Percentiles rank a stretch among this genome's conserved stretches.
Conservation (phyloP, 2,888 invertebrate genomes). For the Syritta pipiens region DNA sequence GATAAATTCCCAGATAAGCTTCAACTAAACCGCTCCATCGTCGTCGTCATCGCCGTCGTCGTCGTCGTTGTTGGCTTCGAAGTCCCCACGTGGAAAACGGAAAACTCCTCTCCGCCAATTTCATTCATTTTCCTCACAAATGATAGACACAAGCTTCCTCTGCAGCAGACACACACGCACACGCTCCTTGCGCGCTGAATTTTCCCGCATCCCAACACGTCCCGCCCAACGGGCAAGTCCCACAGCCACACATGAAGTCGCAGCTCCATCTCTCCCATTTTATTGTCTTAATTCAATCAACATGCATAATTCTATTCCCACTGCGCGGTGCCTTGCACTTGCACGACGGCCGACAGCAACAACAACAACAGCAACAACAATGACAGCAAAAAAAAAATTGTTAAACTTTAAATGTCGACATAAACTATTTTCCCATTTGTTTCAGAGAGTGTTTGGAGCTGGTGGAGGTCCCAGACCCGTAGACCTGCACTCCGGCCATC, state of each 20-base stretch:
- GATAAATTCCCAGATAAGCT: slow-evolving; percentile 56
- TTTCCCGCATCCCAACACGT: slow-evolving; percentile 3
- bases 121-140: slow-evolving; percentile 51
- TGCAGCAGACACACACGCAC: slow-evolving; percentile 37
- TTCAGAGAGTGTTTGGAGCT: slow-evolving; percentile 36
- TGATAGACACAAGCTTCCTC: slow-evolving; percentile 57
- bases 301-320: slow-evolving; percentile 66
- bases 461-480: slow-evolving; percentile 45
- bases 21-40: neutral
- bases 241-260: slow-evolving; percentile 58
- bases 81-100: slow-evolving; percentile 34
- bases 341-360: slow-evolving; percentile 4
- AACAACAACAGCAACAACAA: neutral
- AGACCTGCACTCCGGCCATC: slow-evolving; percentile 57
- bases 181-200: slow-evolving; percentile 13
- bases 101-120: slow-evolving; percentile 31
- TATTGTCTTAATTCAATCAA: slow-evolving; percentile 70
- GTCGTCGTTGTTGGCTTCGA: no score
- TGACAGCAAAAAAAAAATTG: slow-evolving; percentile 20
- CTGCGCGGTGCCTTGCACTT: slow-evolving; percentile 27
- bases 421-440: slow-evolving; percentile 69
- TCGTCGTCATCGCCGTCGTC: slow-evolving; percentile 22
- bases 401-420: slow-evolving; percentile 67
- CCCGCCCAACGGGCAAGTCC: slow-evolving; percentile 42
- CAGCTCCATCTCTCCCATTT: slow-evolving; percentile 52